A percentile compares a stretch with the other conserved stretches of the same genome.
Evolutionary conservation across 2,113 vertebrate species (phyloP).

Genomic region (Cheilinus undulatus): DNA sequence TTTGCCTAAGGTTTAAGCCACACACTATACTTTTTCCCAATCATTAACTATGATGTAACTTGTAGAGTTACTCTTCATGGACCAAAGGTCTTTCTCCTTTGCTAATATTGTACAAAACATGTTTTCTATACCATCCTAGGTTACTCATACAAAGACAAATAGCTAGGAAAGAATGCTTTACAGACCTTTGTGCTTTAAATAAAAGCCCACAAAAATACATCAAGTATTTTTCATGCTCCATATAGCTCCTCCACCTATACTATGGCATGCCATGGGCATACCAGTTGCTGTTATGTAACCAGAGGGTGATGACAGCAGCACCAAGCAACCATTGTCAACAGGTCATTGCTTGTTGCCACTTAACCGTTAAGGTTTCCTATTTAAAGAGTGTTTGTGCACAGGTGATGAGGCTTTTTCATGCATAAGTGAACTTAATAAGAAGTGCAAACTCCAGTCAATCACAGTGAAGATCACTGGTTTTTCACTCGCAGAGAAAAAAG

Average conservation of each 20-base stretch:
- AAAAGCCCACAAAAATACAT: slow-evolving; percentile 20
- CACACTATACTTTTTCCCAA: slow-evolving; percentile 24
- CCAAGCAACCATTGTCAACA: slow-evolving; percentile 55
- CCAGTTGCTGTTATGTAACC: slow-evolving; percentile 67
- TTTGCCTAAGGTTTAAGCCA: slow-evolving; percentile 8
- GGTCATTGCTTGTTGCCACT: slow-evolving; percentile 54
- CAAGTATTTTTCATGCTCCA: slow-evolving; percentile 48
- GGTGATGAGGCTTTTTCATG: slow-evolving; percentile 55
- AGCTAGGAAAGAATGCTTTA: slow-evolving; percentile 31
- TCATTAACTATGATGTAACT: slow-evolving; percentile 31
- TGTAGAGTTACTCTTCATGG: slow-evolving; percentile 8
- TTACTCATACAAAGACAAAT: slow-evolving; percentile 31
- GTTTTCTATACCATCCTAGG: slow-evolving; percentile 19
- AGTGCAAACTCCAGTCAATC: slow-evolving; percentile 36
- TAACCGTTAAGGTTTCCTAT: slow-evolving; percentile 61
- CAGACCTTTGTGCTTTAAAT: slow-evolving; percentile 34
- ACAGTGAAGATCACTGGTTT: not conserved
- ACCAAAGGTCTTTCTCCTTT: slow-evolving; percentile 21
- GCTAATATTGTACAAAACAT: slow-evolving; percentile 4
- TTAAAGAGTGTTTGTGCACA: slow-evolving; percentile 37
- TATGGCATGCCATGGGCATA: slow-evolving; percentile 21
- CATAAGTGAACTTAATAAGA: slow-evolving; percentile 30
- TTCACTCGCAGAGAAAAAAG: not conserved
- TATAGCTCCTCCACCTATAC: slow-evolving; percentile 24
- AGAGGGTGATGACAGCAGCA: slow-evolving; percentile 56